Base-by-base conservation (phyloP, 2,113 vertebrate genomes). In the Pandion haliaetus region DNA sequence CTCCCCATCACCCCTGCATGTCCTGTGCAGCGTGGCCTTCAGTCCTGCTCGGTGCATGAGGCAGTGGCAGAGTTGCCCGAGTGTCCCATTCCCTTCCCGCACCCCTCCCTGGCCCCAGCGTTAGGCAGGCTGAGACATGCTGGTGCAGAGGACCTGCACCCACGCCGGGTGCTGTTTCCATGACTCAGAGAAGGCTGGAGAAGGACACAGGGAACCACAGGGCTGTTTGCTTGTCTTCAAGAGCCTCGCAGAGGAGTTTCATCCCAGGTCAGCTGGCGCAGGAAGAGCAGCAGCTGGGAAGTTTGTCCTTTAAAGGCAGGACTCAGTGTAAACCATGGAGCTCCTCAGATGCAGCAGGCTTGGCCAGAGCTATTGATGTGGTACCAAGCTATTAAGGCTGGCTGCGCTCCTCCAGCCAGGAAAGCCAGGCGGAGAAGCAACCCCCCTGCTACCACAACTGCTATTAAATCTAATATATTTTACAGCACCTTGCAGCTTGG, bases 321-420 rank as follows among this genome's bases (percentile, higher is more conserved):
- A 67, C 54, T 50, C 23, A 3, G 21, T 29, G 32, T 82, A 88
- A 79, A 59, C 32, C 54, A 14, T 7, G 34, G 13, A 63, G 49
- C 7, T 88, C 28, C 70, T 93, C 2, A 4, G 34, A 32, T 0
- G 0, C 45, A 54, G 66, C 1, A 10, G 40, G 47, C 57, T 91
- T 0, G 0, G 29, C 29, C 49, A 13, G 55, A 74, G n/a, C 31
- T 52, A 9, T 44, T 0, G 0, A 26, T 0, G 0, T 2, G 4
- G 36, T 59, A 42, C 26, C 1, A 5, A 69, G 59, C 36, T 76
- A 7, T 5, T 0, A 2, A 71, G 55, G 45, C 16, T 59, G 26
- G 38, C 78, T 70, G 26, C 7, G 1, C 55, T 80, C 82, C 57
- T 54, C 71, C 23, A 52, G 52, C 65, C 19, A 14, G 67, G 61